Evolutionary conservation across 2,797 vertebrate species (phyloP), one percentile per base, ranked within the genome.

Genomic region (Rhabdomys pumilio): DNA sequence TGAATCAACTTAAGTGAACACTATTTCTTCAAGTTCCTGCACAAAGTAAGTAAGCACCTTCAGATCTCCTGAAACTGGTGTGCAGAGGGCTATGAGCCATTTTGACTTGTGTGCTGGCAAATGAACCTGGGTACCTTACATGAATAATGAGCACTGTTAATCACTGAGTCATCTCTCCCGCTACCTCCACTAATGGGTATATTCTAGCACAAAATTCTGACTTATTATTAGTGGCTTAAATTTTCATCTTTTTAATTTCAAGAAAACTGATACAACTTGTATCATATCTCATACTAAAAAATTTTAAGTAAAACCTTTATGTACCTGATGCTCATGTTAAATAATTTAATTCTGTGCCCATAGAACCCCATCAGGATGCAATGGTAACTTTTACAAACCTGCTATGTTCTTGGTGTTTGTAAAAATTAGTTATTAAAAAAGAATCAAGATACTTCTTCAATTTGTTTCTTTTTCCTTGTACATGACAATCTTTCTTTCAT

Each of bases 341-440:
- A 98, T 98, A 96, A 98, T 98, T 98, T 98, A 98, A 98, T 98
- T 98, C 98, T 97, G 97, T 88, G 97, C 82, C 93, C 97, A 94
- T 90, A 98, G 90, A 98, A 96, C 97, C 95, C 98, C 96, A 96
- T 97, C 76, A n/a, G 94, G 97, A 98, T 98, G 88, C 87, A 98
- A 93, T 98, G 98, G 98, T 97, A 98, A 93, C 92, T 96, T 95
- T 96, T 97, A 98, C 84, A 98, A 98, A 98, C 96, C 97, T 98
- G 98, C 96, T 97, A 98, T 90, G 97, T 93, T 95, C 91, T n/a
- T 89, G 79, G 94, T 89, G 97, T 98, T 90, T 89, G 91, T 77
- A 14, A 89, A 88, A 57, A 88, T 59, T 89, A 31, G 81, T 96
- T n/a, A 76, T 55, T 97, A 87, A 97, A 97, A 97, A 97, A 11